Percentiles rank a stretch among this genome's conserved stretches.
Evolutionary conservation across 2,888 invertebrate genomes (phyloP).

Genomic region (Melanostoma scalare): DNA sequence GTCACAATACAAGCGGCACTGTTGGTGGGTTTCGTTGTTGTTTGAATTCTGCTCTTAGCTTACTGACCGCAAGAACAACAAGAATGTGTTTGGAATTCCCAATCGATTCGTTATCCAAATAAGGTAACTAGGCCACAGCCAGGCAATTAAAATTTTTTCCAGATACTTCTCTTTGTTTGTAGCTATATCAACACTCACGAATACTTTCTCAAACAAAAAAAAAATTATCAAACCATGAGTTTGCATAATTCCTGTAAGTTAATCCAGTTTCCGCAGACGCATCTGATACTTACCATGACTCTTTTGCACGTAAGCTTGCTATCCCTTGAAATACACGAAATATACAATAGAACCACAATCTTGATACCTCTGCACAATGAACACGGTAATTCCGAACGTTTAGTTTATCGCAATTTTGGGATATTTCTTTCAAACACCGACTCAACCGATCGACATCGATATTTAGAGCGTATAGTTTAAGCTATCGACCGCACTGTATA

Average conservation of each 20-base stretch:
- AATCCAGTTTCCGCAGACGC: constrained; percentile 1
- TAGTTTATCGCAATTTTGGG: constrained; percentile 25
- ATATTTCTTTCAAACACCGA: background rate
- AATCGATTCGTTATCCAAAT: constrained; percentile 24
- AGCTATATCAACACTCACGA: constrained; percentile 9
- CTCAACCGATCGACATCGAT: background rate
- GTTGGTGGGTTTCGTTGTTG: background rate
- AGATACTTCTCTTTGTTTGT: constrained; percentile 47
- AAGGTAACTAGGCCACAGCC: constrained; percentile 61
- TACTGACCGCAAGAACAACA: too few species aligned
- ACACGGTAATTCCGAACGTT: background rate
- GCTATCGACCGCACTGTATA: constrained; percentile 48
- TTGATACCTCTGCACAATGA: constrained; percentile 13
- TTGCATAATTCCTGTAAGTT: constrained; percentile 26
- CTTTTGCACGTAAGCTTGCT: background rate
- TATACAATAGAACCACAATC: constrained; percentile 5
- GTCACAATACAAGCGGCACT: background rate
- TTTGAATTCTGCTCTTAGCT: too few species aligned
- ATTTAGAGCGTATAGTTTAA: constrained; percentile 23
- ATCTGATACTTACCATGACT: constrained; percentile 53
- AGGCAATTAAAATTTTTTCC: constrained; percentile 61
- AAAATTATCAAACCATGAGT: constrained; percentile 6
- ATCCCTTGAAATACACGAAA: background rate
- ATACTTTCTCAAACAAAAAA: constrained; percentile 13
- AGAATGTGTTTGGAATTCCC: background rate